Percentiles rank a stretch among this genome's conserved stretches.
phyloP scores from a whole-genome alignment of 2,113 vertebrate species.

The Lophochroa leadbeateri region DNA sequence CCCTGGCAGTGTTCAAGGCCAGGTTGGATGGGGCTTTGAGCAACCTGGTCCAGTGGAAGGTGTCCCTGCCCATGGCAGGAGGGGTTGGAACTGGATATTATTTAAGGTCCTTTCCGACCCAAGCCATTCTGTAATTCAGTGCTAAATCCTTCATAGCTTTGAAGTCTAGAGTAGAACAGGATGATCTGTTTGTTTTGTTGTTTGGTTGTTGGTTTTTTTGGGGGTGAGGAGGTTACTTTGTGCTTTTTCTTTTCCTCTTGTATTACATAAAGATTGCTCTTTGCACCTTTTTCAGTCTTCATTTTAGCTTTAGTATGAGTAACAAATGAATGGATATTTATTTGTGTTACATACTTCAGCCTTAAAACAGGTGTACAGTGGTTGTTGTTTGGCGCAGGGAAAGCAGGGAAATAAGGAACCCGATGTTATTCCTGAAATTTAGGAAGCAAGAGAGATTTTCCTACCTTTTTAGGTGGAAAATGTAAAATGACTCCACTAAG shows the following conservation, averaged over 20 bases:
- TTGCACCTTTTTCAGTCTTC: background rate
- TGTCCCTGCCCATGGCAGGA: background rate
- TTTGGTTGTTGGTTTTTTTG: no score
- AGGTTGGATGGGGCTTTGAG: background rate
- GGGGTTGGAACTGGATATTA: background rate
- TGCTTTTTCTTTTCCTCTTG: background rate
- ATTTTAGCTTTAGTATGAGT: background rate
- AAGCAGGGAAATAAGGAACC: background rate
- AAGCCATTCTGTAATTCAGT: background rate
- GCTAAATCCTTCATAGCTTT: background rate
- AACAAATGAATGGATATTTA: background rate
- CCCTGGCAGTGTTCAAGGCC: background rate
- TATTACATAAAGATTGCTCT: background rate
- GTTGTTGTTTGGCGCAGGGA: background rate
- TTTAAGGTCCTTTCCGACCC: background rate
- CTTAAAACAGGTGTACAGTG: background rate
- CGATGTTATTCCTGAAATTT: background rate
- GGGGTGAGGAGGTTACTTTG: accelerated
- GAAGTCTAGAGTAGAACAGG: background rate
- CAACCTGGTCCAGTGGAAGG: background rate
- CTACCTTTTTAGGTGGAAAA: background rate
- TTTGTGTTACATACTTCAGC: background rate
- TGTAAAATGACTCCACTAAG: background rate
- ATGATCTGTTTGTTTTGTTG: background rate
- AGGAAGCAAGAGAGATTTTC: background rate